Base-by-base conservation (phyloP, 2,888 invertebrate species). In the Schizotus pectinicornis region DNA sequence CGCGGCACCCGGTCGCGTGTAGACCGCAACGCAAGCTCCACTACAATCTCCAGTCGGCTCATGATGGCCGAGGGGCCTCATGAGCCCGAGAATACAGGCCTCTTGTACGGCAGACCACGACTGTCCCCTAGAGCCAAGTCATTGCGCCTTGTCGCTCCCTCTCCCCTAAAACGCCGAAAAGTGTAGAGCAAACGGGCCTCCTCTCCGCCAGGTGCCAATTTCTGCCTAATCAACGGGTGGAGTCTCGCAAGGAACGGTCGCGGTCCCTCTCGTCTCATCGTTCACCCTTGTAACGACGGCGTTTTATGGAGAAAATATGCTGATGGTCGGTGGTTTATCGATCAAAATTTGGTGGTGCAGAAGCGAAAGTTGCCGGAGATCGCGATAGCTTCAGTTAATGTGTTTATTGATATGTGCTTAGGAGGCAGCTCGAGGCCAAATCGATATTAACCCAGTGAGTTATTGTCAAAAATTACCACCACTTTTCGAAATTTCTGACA, bases 1-100 rank as follows among this genome's bases (percentile, higher is more conserved):
- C 77, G 77, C 77, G 78, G 78, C 78, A 71, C 70, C 72, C 70
- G 75, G 78, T 77, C 78, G 78, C 77, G 78, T 78, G 77, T 75
- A 71, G 68, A 67, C 65, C 65, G 61, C 65, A 62, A 67, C 62
- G 62, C 68, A 61, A 69, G 59, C 69, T 71, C 66, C 69, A 68
- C 68, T 66, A 69, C 71, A 69, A 72, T 72, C 68, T 71, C 67
- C 66, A 69, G 70, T 70, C 70, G 68, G 69, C 69, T 73, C 76
- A 76, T 73, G 76, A 75, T 71, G 70, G 73, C 76, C 75, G 64
- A 56, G 51, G 76, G 75, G 70, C 65, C 61, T 71, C 70, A 68
- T 69, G 70, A 72, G 64, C 63, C 67, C 67, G 63, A 67, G 64
- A 70, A 71, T 66, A 64, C 68, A 67, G 64, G 65, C 69, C 70